phyloP scores from a whole-genome alignment of 2,113 vertebrate genomes.

The Nematolebias whitei region DNA sequence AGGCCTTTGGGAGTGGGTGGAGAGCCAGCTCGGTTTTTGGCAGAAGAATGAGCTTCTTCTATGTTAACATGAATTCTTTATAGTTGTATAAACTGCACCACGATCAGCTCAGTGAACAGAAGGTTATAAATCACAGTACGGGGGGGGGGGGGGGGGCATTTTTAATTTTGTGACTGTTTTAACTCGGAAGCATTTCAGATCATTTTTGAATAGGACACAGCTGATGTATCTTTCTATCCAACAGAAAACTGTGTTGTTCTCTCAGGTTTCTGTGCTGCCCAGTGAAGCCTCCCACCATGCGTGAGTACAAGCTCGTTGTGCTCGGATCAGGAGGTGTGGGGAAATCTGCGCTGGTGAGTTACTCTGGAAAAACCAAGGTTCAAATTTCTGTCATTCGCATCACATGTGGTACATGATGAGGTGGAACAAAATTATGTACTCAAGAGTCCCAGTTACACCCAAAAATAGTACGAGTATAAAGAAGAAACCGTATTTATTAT shows the following conservation, averaged over 20 bases:
- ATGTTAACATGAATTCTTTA: slow-evolving; percentile 40
- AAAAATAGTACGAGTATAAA: too few species aligned
- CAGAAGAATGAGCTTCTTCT: slow-evolving; percentile 29
- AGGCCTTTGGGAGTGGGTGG: slow-evolving; percentile 58
- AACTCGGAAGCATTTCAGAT: not conserved
- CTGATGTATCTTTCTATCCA: too few species aligned
- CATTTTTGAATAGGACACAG: too few species aligned
- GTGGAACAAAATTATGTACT: too few species aligned
- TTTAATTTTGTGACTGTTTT: not conserved
- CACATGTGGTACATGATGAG: too few species aligned
- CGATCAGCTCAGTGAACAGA: not conserved
- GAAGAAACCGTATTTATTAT: too few species aligned
- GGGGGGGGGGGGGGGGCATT: too few species aligned
- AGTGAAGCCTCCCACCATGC: slow-evolving; percentile 92
- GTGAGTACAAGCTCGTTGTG: slow-evolving; percentile 99
- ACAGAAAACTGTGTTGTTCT: not conserved
- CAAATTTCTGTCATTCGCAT: too few species aligned
- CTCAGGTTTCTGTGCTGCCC: slow-evolving; percentile 79
- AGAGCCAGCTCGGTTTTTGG: slow-evolving; percentile 44
- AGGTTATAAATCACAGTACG: not conserved
- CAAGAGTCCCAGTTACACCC: too few species aligned
- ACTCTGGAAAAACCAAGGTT: not conserved
- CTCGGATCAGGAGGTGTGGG: slow-evolving; percentile 98
- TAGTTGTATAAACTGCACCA: slow-evolving; percentile 12
- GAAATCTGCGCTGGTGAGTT: slow-evolving; percentile 95